Conservation (phyloP, 2,888 invertebrate species). For the Drosophila tanythrix region DNA sequence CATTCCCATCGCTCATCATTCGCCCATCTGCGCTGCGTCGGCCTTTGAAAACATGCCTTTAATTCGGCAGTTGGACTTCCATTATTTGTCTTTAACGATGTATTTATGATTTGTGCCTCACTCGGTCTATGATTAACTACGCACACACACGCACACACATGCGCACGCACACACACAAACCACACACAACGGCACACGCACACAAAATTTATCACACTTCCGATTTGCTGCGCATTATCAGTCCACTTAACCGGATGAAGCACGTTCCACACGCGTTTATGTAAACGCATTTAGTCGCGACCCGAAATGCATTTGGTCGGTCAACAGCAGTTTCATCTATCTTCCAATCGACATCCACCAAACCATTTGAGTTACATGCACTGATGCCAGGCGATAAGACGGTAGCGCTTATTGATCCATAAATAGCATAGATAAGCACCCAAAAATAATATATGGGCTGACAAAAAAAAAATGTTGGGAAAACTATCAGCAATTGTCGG, state of each 20-base stretch:
- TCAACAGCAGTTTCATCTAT: neutral
- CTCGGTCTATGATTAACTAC: conserved; percentile 62
- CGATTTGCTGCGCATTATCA: conserved; percentile 63
- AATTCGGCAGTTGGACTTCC: conserved; percentile 59
- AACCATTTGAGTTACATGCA: neutral
- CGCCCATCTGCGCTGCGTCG: conserved; percentile 23
- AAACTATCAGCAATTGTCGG: conserved; percentile 14
- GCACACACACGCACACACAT: conserved; percentile 48
- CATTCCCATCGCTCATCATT: conserved; percentile 9
- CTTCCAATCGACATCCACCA: neutral
- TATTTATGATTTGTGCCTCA: conserved; percentile 67
- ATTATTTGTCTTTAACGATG: conserved; percentile 70
- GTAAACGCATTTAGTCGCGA: conserved; percentile 36
- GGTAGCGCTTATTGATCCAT: conserved; percentile 9
- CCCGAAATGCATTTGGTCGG: conserved; percentile 23
- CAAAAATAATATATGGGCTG: conserved; percentile 6
- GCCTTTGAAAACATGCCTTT: conserved; percentile 21
- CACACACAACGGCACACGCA: conserved; percentile 26
- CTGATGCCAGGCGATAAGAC: conserved; percentile 27
- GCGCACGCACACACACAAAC: conserved; percentile 53
- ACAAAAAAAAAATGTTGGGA: neutral
- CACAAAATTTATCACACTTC: conserved; percentile 48
- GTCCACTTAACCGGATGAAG: conserved; percentile 61
- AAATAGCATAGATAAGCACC: conserved; percentile 20
- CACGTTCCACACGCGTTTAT: conserved; percentile 48